Conservation (phyloP, 1,140 invertebrate genomes). For the Stegodyphus mimosarum region DNA sequence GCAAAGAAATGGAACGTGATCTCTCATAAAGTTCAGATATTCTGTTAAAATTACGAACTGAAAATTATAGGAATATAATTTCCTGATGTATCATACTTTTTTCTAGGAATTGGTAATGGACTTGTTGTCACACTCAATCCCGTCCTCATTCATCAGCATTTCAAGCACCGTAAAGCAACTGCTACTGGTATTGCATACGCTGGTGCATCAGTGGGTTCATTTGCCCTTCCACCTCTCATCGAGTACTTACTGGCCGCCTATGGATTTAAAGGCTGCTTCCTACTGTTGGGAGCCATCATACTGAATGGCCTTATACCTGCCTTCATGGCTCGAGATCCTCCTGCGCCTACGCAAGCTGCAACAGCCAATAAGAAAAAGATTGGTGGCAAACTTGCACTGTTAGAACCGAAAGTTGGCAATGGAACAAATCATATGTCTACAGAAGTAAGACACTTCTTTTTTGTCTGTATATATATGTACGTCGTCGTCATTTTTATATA, state of each 20-base stretch:
- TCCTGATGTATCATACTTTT: not conserved
- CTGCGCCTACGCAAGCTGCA: not conserved
- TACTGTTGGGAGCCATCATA: slow-evolving; percentile 56
- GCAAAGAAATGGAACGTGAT: too few species aligned
- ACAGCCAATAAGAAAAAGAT: slow-evolving; percentile 16
- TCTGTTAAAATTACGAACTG: too few species aligned
- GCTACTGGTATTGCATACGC: slow-evolving; percentile 67
- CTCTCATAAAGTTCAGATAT: too few species aligned
- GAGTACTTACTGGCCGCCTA: slow-evolving; percentile 64
- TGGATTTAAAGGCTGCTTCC: slow-evolving; percentile 57
- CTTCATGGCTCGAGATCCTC: slow-evolving; percentile 68
- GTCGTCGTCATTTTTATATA: too few species aligned
- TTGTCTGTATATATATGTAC: too few species aligned
- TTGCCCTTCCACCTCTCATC: slow-evolving; percentile 66
- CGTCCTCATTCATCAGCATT: slow-evolving; percentile 66
- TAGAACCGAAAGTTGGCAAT: slow-evolving; percentile 24
- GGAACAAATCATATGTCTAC: not conserved
- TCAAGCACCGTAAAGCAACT: slow-evolving; percentile 65
- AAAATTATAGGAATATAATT: too few species aligned
- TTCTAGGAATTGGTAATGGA: slow-evolving; percentile 66
- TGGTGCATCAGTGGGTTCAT: slow-evolving; percentile 66
- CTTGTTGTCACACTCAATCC: slow-evolving; percentile 66
- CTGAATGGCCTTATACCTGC: slow-evolving; percentile 57
- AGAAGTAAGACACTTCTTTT: slow-evolving; percentile 1
- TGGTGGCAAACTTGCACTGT: slow-evolving; percentile 18